These are phyloP conservation scores for Fabriciana adippe DNA, from an alignment of 2,888 invertebrate species.

Conservation along the genomic window DNA sequence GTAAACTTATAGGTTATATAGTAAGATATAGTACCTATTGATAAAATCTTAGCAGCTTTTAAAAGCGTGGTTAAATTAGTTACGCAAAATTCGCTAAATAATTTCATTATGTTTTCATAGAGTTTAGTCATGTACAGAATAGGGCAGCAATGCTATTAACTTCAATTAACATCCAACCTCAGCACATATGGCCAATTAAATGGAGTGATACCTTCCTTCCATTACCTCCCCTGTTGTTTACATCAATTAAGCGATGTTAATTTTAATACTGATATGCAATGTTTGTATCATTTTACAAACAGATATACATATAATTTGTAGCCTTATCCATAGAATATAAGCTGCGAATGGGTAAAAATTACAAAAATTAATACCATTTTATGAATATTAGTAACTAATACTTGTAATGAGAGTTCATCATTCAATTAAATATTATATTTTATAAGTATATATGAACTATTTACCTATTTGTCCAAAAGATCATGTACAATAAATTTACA, in stretches of 20 bases:
- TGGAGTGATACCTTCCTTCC: slow-evolving; percentile 80
- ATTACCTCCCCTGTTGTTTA: slow-evolving; percentile 75
- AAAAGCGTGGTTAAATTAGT: too few species aligned
- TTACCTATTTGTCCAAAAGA: too few species aligned
- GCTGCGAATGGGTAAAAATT: too few species aligned
- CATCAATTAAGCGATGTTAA: slow-evolving; percentile 75
- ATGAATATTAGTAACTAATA: too few species aligned
- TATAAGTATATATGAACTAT: too few species aligned
- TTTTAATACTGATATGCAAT: slow-evolving; percentile 48
- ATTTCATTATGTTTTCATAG: slow-evolving; percentile 37
- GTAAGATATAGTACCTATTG: too few species aligned
- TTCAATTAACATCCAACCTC: slow-evolving; percentile 80
- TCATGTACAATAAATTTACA: too few species aligned
- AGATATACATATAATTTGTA: slow-evolving; percentile 2
- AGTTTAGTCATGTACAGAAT: slow-evolving; percentile 53
- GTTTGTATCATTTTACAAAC: slow-evolving; percentile 21
- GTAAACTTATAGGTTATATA: too few species aligned
- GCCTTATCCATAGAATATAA: not conserved
- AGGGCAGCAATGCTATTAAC: slow-evolving; percentile 73
- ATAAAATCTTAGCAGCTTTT: too few species aligned
- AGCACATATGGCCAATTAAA: slow-evolving; percentile 79
- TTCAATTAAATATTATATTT: too few species aligned
- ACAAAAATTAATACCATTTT: too few species aligned
- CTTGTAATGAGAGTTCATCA: too few species aligned
- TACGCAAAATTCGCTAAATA: slow-evolving; percentile 14